Percentiles rank a stretch among this genome's conserved stretches.
Evolutionary conservation across 2,888 invertebrate genomes (phyloP).

Genomic region (Hirtodrosophila histrioides): DNA sequence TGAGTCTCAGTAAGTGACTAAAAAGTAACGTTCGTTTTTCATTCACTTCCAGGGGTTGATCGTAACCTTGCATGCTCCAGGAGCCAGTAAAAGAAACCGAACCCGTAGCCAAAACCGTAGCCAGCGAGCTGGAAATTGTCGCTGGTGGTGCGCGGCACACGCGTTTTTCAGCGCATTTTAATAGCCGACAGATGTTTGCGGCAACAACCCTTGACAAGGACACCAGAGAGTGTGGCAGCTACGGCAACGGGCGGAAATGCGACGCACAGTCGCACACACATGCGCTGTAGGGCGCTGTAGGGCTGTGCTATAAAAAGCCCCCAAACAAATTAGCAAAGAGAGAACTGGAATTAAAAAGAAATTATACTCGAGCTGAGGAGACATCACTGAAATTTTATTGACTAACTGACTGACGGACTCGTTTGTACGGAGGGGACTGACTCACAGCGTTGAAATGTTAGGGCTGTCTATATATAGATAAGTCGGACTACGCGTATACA

Average conservation of each 20-base stretch:
- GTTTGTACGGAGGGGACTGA: constrained; percentile 12
- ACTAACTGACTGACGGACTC: constrained; percentile 49
- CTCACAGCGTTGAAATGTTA: constrained; percentile 13
- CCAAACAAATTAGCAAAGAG: constrained; percentile 72
- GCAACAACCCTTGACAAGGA: constrained; percentile 76
- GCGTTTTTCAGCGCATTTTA: constrained; percentile 72
- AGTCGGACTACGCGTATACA: not conserved
- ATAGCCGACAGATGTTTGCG: constrained; percentile 83
- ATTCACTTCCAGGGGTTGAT: constrained; percentile 49
- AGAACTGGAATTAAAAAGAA: constrained; percentile 27
- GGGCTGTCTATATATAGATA: constrained; percentile 54
- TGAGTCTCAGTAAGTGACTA: constrained; percentile 5
- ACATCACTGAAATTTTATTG: constrained; percentile 43
- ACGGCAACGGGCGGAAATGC: constrained; percentile 59
- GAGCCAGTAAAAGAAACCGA: constrained; percentile 3
- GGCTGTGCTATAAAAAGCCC: constrained; percentile 68
- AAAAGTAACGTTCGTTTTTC: constrained; percentile 68
- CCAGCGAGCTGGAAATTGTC: constrained; percentile 70
- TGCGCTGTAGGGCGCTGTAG: not conserved
- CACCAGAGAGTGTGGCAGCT: constrained; percentile 12
- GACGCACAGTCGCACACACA: constrained; percentile 22
- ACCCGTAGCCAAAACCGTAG: constrained; percentile 30
- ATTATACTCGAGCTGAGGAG: constrained; percentile 34
- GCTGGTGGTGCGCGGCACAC: constrained; percentile 62
- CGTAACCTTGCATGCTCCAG: not conserved